Evolutionary conservation across 2,797 vertebrate genomes (phyloP), one percentile per base, ranked within the genome.

Genomic region (Perodicticus potto): DNA sequence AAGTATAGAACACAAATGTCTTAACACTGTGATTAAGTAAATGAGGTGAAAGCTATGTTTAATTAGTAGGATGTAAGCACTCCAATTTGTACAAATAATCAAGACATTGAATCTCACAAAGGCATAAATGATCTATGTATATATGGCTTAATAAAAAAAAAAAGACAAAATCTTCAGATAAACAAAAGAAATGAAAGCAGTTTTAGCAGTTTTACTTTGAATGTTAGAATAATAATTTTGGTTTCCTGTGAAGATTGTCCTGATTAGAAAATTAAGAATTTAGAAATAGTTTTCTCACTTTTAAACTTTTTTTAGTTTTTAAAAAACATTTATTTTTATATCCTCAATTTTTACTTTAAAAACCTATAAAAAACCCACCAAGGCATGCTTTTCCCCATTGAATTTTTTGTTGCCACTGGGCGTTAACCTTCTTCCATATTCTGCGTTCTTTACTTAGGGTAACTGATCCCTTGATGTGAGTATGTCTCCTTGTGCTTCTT

Each of bases 401-500:
- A 63, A 29, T 72, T 69, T 93, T 96, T 93, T 91, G 27, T 3
- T 3, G 83, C 16, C 81, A 29, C 43, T 37, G 27, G 40, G n/a
- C 93, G 61, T 83, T 96, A 91, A 96, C 83, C 74, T 96, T 95
- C 91, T 89, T 97, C 95, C 7, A 0, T 78, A 85, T 81, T 89
- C 55, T 92, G n/a, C 70, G 3, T 95, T 97, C 89, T 91, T 88
- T 88, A 80, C 82, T 84, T 91, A 97, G 97, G 85, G 57, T 94
- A 90, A 93, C 84, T 40, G 93, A 94, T 45, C 93, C 43, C 72
- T 59, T 97, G 32, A 96, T 97, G 98, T 98, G 96, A 98, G 96
- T 98, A 98, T 86, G 59, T 97, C 29, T 87, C 45, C 37, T 93
- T 59, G 70, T 87, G 45, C 57, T 61, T 85, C 40, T 23, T 69